These are phyloP conservation scores for Oreocharis arfaki DNA, from an alignment of 2,113 vertebrate species.

Conservation along the genomic window DNA sequence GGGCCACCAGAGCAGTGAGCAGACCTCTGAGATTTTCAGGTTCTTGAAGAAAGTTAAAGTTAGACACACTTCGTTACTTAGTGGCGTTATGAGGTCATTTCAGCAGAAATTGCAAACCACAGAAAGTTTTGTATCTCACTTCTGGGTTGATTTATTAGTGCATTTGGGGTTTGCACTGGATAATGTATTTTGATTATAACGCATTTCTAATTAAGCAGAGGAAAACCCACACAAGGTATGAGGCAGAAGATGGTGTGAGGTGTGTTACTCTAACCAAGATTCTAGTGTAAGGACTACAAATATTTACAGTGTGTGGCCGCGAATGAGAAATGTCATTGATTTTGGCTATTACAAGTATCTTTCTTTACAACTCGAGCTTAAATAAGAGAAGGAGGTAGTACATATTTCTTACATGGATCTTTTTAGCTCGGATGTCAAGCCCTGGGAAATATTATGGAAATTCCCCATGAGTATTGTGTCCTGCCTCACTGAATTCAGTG, in stretches of 20 bases:
- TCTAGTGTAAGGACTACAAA: background rate
- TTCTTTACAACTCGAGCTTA: background rate
- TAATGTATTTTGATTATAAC: background rate
- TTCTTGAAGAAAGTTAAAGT: background rate
- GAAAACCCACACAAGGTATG: background rate
- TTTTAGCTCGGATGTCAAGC: background rate
- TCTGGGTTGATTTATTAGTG: background rate
- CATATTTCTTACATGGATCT: background rate
- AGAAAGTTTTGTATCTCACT: background rate
- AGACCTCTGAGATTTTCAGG: background rate
- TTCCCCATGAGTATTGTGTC: fast-evolving
- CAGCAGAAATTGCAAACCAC: background rate
- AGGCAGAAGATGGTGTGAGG: background rate
- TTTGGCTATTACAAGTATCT: background rate
- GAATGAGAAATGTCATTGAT: background rate
- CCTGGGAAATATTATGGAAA: background rate
- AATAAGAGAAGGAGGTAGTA: background rate
- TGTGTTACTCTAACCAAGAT: background rate
- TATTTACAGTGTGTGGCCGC: background rate
- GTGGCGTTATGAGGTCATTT: background rate
- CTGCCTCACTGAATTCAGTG: background rate
- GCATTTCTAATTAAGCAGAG: background rate
- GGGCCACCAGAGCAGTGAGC: background rate
- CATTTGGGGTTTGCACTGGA: background rate
- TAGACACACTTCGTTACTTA: background rate